These are phyloP conservation scores for Erebia ligea DNA, from an alignment of 2,888 invertebrate genomes.

Conservation along the genomic window DNA sequence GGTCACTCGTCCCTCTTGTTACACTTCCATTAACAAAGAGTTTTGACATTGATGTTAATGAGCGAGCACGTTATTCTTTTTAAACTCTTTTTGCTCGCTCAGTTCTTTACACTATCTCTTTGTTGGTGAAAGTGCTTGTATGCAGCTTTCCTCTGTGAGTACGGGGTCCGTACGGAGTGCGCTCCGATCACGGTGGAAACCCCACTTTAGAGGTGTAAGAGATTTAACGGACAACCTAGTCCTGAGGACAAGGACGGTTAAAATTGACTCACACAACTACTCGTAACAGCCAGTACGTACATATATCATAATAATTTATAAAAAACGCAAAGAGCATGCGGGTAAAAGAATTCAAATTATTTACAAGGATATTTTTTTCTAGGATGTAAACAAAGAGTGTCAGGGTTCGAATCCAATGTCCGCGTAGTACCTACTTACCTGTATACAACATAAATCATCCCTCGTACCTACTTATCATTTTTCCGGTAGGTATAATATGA, in stretches of 20 bases:
- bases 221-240: background rate
- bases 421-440: background rate
- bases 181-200: too few relatives aligned
- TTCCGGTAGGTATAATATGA: too few relatives aligned
- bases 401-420: conserved; percentile 15
- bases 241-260: background rate
- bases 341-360: conserved; percentile 28
- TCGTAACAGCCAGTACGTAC: background rate
- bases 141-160: too few relatives aligned
- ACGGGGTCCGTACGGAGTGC: too few relatives aligned
- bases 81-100: too few relatives aligned
- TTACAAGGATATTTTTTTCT: conserved; percentile 16
- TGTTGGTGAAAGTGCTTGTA: too few relatives aligned
- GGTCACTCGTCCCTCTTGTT: too few relatives aligned
- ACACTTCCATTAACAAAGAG: too few relatives aligned
- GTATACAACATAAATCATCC: background rate
- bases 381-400: conserved; percentile 16
- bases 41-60: too few relatives aligned
- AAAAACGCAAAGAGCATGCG: conserved; percentile 18
- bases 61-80: too few relatives aligned
- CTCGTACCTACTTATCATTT: background rate
- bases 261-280: conserved; percentile 1
- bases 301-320: conserved; percentile 1
- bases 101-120: too few relatives aligned
- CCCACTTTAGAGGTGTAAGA: background rate